These are phyloP conservation scores for Sisyra nigra DNA, from an alignment of 2,888 invertebrate genomes.

Conservation along the genomic window DNA sequence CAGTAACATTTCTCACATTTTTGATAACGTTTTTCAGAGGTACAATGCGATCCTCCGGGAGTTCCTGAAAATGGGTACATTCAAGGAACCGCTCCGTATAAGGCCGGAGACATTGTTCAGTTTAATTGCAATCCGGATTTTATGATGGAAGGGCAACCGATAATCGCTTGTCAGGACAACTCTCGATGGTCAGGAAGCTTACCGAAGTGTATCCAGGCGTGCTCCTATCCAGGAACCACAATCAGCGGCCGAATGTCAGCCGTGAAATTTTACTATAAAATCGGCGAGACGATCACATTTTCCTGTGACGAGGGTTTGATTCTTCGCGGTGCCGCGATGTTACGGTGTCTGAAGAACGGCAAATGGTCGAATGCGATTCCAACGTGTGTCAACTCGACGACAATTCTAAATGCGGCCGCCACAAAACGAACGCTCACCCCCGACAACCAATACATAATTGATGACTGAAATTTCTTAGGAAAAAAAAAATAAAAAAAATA, in stretches of 20 bases:
- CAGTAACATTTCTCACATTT: slow-evolving; percentile 8
- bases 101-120: slow-evolving; percentile 72
- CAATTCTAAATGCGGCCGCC: not conserved
- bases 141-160: slow-evolving; percentile 82
- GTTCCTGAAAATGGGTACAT: slow-evolving; percentile 65
- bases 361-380: slow-evolving; percentile 80
- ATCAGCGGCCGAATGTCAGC: slow-evolving; percentile 74
- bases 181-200: slow-evolving; percentile 71
- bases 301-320: slow-evolving; percentile 64
- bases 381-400: slow-evolving; percentile 33
- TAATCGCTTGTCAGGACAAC: slow-evolving; percentile 75
- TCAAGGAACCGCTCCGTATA: slow-evolving; percentile 59
- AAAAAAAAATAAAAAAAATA: too few species aligned
- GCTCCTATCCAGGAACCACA: slow-evolving; percentile 75
- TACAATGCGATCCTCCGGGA: slow-evolving; percentile 59
- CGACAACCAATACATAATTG: too few species aligned
- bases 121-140: slow-evolving; percentile 78
- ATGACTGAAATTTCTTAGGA: too few species aligned
- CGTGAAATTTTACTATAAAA: slow-evolving; percentile 77
- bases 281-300: slow-evolving; percentile 71
- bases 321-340: slow-evolving; percentile 59
- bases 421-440: not conserved
- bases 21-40: slow-evolving; percentile 37
- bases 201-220: slow-evolving; percentile 75
- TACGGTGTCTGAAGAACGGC: slow-evolving; percentile 64